Conservation (phyloP, 2,113 vertebrate species). For the Tichodroma muraria region DNA sequence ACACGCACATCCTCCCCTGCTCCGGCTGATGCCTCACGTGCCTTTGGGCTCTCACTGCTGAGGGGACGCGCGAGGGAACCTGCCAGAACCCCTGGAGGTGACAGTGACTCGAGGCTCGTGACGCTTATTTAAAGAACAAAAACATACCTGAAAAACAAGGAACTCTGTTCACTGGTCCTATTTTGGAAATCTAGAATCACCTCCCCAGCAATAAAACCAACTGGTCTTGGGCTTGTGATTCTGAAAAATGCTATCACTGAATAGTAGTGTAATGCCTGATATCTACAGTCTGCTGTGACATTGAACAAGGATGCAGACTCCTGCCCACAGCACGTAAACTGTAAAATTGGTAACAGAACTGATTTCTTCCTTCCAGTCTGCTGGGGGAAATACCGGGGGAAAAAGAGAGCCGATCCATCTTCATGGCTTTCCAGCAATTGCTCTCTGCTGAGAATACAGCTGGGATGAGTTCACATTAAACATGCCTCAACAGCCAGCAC, state of each 20-base stretch:
- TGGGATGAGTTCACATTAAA: background rate
- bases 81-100: background rate
- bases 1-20: accelerated
- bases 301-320: background rate
- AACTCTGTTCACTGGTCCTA: background rate
- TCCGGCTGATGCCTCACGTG: accelerated
- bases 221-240: background rate
- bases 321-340: background rate
- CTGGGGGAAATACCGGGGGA: background rate
- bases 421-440: background rate
- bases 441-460: background rate
- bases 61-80: accelerated
- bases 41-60: background rate
- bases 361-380: background rate
- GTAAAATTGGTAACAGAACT: background rate
- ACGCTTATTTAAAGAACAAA: background rate
- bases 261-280: background rate
- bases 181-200: background rate
- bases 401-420: background rate
- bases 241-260: background rate
- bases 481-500: background rate
- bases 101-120: accelerated
- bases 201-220: background rate
- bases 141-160: background rate
- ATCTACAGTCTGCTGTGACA: background rate